Base-by-base conservation (phyloP, 2,888 invertebrate genomes). In the Pheosia gnoma region DNA sequence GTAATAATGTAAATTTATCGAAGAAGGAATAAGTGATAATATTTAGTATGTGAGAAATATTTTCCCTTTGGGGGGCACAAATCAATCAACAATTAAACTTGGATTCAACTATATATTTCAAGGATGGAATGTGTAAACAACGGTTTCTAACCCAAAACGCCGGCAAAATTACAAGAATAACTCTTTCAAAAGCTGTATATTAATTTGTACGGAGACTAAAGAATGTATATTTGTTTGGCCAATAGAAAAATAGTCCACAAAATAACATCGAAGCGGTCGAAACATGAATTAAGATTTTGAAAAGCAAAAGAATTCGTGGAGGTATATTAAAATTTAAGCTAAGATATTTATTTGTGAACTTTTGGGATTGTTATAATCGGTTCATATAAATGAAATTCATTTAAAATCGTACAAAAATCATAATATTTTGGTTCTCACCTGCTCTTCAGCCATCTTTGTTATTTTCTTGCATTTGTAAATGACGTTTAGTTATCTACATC, bases 361-460 rank as follows among this genome's bases (percentile, higher is more conserved):
- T 62, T 60, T 43, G 11, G 49, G 61, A 59, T 43, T 45, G 39
- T 59, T 25, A 36, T 66, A 54, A 61, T n/a, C 58, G 38, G 3
- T 38, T 51, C 59, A 54, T 60, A 58, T n/a, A 51, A 11, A 59
- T 59, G 58, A 75, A 86, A 87, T 88, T 87, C 84, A 87, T 86
- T 87, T 87, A 90, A 87, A 84, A 86, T 85, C 76, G 61, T 61
- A 62, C 72, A 81, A 74, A 86, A 87, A 86, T 80, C 75, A 78
- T 82, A 88, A 85, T 89, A 91, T 93, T 93, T 89, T 92, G 91
- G 79, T 93, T 91, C 95, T 95, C 95, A 96, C 96, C 96, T 96
- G 96, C 95, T 96, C 96, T 92, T 96, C 96, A 95, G 96, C 96
- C 96, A 96, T 96, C 95, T 95, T 96, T 93, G 92, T 94, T 93